A percentile compares a stretch with the other conserved stretches of the same genome.
Evolutionary conservation across 2,113 vertebrate species (phyloP).

Genomic region (Apus apus): DNA sequence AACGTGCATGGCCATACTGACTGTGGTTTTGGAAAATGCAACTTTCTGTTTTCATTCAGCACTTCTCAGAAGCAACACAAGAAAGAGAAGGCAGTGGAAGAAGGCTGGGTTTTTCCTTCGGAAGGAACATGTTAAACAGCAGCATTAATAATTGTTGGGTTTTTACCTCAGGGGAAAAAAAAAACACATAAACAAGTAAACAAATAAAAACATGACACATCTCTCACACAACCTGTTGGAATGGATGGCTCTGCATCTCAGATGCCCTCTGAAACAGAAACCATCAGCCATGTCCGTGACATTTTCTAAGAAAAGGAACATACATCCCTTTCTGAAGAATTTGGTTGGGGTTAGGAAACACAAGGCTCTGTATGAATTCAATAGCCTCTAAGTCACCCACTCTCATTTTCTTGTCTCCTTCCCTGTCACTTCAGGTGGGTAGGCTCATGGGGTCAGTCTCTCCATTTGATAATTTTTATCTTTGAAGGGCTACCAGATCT

Average conservation of each 20-base stretch:
- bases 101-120: not conserved
- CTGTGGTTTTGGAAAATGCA: not conserved
- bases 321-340: not conserved
- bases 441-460: not conserved
- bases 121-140: not conserved
- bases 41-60: conserved; percentile 11
- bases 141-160: not conserved
- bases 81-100: not conserved
- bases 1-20: rapidly evolving
- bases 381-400: not conserved
- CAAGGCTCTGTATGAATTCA: not conserved
- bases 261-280: not conserved
- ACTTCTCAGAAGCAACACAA: not conserved
- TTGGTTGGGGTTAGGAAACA: not conserved
- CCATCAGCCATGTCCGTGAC: not conserved
- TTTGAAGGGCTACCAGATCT: not conserved
- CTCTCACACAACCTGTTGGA: not conserved
- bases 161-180: not conserved
- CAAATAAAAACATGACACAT: not conserved
- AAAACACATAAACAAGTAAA: not conserved
- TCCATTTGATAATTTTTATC: not conserved
- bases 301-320: not conserved
- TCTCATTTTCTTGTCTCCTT: not conserved
- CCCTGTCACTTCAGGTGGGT: not conserved
- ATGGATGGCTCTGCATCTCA: not conserved